phyloP scores from a whole-genome alignment of 2,113 vertebrate genomes.

The Lanius ludovicianus region DNA sequence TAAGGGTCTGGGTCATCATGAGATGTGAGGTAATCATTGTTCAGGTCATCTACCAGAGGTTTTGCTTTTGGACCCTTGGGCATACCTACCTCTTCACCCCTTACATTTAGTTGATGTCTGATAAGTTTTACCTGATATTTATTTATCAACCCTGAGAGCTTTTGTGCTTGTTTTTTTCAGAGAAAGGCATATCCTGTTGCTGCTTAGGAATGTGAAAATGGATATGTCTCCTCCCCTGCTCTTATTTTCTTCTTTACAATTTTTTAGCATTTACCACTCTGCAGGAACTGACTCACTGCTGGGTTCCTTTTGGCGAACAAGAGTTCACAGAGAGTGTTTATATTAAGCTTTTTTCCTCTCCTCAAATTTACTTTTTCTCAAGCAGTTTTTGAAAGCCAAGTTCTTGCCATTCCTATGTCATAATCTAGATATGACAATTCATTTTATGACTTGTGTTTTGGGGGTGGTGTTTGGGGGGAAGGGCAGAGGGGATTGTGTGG shows the following conservation, averaged over 20 bases:
- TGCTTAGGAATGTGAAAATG: neutral
- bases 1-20: neutral
- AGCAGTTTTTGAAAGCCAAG: neutral
- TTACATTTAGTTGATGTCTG: neutral
- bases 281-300: neutral
- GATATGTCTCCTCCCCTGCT: neutral
- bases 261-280: neutral
- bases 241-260: neutral
- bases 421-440: neutral
- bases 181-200: neutral
- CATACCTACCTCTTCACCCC: neutral
- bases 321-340: neutral
- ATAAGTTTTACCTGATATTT: neutral
- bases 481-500: neutral
- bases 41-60: neutral
- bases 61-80: neutral
- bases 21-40: neutral
- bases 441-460: neutral
- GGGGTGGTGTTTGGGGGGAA: fast-evolving
- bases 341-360: neutral
- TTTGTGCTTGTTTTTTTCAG: neutral
- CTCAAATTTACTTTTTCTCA: neutral
- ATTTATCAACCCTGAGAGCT: neutral
- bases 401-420: neutral
- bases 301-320: neutral